Evolutionary conservation across 2,797 vertebrate genomes (phyloP), one percentile per base, ranked within the genome.

Genomic region (Gymnodraco acuticeps): DNA sequence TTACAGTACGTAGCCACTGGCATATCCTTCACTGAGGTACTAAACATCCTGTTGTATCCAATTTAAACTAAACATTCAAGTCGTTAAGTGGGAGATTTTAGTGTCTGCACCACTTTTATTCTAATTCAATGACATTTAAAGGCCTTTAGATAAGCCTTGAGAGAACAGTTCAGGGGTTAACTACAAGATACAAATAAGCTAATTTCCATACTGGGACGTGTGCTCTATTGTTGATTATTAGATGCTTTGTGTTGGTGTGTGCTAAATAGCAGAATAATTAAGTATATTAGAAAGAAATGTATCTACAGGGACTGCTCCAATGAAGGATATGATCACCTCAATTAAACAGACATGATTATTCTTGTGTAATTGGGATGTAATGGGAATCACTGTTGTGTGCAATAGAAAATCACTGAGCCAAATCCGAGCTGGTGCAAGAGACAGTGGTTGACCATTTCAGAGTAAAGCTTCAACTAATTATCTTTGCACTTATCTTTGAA

Each of bases 281-380:
- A 76, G 73, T 79, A 78, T 83, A 91, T 88, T 88, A 67, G 41
- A 56, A 84, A 61, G 59, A 85, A 89, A 82, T 86, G 66, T 60
- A 82, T 88, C 85, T 68, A 82, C 81, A 67, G 81, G 80, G 84
- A 85, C 67, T 81, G 81, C 80, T 88, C 83, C 78, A 86, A 71
- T 87, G 83, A 87, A 80, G 81, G 83, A 89, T 86, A 83, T 83
- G 83, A 91, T 90, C 79, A 81, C 87, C 88, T 88, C 68, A 89
- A 91, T 91, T 88, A 89, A 87, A 89, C 77, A 70, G 72, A 68
- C 75, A 74, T 78, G 75, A 92, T 91, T 88, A 88, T 78, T 84
- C 58, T 74, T 73, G 72, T 78, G 72, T 90, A 89, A 93, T 87
- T 88, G 75, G 85, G 74, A 90, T 82, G 66, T 88, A 89, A 92